phyloP scores from a whole-genome alignment of 1,140 invertebrate species.

The Leptonema lineaticorne region DNA sequence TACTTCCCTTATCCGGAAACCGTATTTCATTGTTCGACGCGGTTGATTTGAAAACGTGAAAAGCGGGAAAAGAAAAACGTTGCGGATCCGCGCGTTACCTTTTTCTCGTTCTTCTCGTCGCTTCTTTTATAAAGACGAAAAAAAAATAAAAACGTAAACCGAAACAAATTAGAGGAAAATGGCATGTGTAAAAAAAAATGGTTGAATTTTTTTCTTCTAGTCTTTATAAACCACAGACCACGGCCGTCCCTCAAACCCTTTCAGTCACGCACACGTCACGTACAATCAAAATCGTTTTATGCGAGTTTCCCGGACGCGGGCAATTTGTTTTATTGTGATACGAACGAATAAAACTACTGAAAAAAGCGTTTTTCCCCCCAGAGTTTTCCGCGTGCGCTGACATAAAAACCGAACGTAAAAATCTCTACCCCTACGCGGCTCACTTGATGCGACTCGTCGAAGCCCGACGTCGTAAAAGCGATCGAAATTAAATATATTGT shows the following conservation, averaged over 20 bases:
- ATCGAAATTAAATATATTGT: constrained; percentile 12
- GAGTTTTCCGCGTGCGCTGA: neutral
- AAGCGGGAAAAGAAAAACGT: constrained; percentile 4
- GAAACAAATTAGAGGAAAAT: constrained; percentile 5
- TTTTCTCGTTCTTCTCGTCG: too few relatives aligned
- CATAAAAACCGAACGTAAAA: constrained; percentile 4
- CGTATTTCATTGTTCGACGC: constrained; percentile 16
- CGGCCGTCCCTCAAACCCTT: too few relatives aligned
- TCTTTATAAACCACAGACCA: too few relatives aligned
- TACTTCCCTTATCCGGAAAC: constrained; percentile 18
- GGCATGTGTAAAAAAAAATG: constrained; percentile 12
- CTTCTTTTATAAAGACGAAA: too few relatives aligned
- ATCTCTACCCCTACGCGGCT: too few relatives aligned
- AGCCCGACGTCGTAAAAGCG: neutral
- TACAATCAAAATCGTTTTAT: constrained; percentile 17
- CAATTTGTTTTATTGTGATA: constrained; percentile 10
- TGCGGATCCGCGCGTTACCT: too few relatives aligned
- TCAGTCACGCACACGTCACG: neutral
- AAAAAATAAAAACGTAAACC: neutral
- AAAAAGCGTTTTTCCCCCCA: neutral
- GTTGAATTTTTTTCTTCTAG: too few relatives aligned
- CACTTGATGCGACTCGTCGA: neutral
- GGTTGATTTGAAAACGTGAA: constrained; percentile 6
- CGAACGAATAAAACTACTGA: constrained; percentile 1
- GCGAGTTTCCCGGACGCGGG: neutral